A percentile compares a stretch with the other conserved stretches of the same genome.
phyloP scores from a whole-genome alignment of 2,888 invertebrate species.

The Catocala nupta region DNA sequence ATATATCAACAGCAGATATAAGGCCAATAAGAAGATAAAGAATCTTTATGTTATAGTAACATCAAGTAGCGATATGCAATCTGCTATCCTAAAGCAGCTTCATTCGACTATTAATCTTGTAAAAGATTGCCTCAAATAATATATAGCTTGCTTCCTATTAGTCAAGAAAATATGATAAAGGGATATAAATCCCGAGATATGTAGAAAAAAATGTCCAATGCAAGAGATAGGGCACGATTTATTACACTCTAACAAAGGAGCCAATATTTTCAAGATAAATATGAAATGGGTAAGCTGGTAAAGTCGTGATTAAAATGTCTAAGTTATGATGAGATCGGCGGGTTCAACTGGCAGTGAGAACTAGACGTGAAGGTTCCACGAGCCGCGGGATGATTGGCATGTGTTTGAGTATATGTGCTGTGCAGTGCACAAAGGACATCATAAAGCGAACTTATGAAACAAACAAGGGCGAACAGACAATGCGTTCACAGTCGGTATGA shows the following conservation, averaged over 20 bases:
- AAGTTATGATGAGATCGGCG: background rate
- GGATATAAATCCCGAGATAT: constrained; percentile 27
- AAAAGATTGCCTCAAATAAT: constrained; percentile 1
- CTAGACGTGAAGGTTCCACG: too few relatives aligned
- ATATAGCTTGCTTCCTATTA: constrained; percentile 9
- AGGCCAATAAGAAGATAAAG: too few relatives aligned
- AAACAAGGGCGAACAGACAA: constrained; percentile 1
- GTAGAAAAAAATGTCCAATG: constrained; percentile 22
- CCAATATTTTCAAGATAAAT: constrained; percentile 37
- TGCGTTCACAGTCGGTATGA: background rate
- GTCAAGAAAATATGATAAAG: constrained; percentile 21
- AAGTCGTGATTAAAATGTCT: constrained; percentile 23
- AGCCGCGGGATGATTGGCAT: constrained; percentile 3
- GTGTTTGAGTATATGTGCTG: constrained; percentile 1
- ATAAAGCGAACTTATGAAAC: constrained; percentile 5
- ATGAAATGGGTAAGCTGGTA: constrained; percentile 12
- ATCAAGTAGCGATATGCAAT: too few relatives aligned
- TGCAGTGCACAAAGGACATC: background rate
- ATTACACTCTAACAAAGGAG: constrained; percentile 28
- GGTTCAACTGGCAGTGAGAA: background rate
- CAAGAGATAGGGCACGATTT: constrained; percentile 33
- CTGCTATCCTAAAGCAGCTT: background rate
- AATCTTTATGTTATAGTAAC: too few relatives aligned
- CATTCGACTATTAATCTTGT: constrained; percentile 9
- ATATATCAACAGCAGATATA: too few relatives aligned